Percentiles rank a stretch among this genome's conserved stretches.
Evolutionary conservation across 2,888 invertebrate genomes (phyloP).

Genomic region (Acrocyrtus sp.): DNA sequence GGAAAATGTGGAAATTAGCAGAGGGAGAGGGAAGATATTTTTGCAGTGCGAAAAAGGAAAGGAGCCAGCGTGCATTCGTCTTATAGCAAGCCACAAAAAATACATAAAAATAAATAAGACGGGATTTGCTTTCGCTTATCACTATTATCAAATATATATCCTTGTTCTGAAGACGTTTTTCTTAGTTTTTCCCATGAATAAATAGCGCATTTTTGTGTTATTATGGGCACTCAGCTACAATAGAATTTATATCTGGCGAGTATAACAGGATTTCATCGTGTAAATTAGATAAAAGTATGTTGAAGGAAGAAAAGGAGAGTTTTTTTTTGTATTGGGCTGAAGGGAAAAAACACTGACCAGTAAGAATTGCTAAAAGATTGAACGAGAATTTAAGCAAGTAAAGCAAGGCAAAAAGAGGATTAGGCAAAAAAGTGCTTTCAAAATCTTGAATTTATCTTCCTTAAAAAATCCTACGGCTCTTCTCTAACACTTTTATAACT

Average conservation of each 20-base stretch:
- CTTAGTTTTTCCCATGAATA: background rate
- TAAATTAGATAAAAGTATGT: slow-evolving; percentile 11
- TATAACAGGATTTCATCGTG: background rate
- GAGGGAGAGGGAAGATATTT: background rate
- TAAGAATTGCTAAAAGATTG: background rate
- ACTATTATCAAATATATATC: background rate
- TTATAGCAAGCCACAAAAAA: too few species aligned
- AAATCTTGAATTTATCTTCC: too few species aligned
- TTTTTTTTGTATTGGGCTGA: background rate
- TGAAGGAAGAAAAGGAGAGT: slow-evolving; percentile 17
- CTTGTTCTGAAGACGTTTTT: background rate
- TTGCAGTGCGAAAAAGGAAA: background rate
- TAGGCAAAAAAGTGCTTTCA: slow-evolving; percentile 1
- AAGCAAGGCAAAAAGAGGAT: background rate
- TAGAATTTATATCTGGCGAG: background rate
- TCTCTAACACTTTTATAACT: too few species aligned
- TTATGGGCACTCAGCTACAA: background rate
- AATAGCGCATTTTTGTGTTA: background rate
- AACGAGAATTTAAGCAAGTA: slow-evolving; percentile 2
- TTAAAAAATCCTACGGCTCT: too few species aligned
- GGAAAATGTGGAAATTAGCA: background rate
- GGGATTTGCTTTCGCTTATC: background rate
- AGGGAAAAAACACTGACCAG: background rate
- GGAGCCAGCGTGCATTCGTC: too few species aligned
- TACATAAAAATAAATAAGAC: background rate